phyloP scores from a whole-genome alignment of 2,113 vertebrate species.

The Phylloscopus whistleri region DNA sequence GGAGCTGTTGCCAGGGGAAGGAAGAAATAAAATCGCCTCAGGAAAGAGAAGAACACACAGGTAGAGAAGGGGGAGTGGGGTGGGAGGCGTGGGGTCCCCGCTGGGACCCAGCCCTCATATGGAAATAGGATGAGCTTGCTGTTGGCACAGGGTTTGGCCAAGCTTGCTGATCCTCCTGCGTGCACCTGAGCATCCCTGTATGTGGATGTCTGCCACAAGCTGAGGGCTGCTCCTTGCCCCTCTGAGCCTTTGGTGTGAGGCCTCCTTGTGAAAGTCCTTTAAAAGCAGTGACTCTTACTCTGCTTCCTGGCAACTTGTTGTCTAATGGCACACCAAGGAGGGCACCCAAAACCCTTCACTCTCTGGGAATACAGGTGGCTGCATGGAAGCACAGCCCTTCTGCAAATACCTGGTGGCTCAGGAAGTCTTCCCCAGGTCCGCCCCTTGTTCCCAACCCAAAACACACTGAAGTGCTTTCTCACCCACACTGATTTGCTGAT shows the following conservation, averaged over 20 bases:
- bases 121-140: neutral
- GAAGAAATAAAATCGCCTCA: neutral
- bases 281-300: neutral
- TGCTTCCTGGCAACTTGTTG: neutral
- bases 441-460: neutral
- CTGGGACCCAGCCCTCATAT: neutral
- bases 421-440: neutral
- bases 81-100: accelerated
- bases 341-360: neutral
- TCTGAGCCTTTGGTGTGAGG: neutral
- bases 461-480: neutral
- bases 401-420: neutral
- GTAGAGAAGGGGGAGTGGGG: neutral
- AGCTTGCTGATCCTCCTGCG: neutral
- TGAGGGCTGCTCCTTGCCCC: neutral
- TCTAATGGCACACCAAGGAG: neutral
- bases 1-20: neutral
- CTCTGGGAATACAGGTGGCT: neutral
- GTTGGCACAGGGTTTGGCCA: neutral
- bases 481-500: neutral
- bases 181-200: accelerated
- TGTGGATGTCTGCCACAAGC: accelerated
- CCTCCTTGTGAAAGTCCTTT: neutral
- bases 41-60: neutral
- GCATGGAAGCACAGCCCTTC: neutral